Percentiles rank a stretch among this genome's conserved stretches.
Conservation (phyloP, 2,113 vertebrate genomes). For the Candoia aspera region DNA sequence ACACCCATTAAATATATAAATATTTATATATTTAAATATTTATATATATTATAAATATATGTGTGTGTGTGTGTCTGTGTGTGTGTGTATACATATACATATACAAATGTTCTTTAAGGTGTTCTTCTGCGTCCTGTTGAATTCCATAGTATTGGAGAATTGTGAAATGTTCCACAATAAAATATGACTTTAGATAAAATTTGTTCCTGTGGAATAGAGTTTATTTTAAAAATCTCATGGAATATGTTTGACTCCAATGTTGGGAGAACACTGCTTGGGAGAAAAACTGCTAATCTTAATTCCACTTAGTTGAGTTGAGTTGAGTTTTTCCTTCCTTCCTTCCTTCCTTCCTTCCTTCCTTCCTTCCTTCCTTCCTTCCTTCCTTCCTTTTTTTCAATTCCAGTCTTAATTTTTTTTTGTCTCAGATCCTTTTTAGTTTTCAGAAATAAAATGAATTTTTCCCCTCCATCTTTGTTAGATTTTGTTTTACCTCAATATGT, state of each 20-base stretch:
- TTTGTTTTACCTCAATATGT: neutral
- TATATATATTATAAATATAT: too few relatives aligned
- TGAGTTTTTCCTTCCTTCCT: neutral
- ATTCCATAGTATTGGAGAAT: neutral
- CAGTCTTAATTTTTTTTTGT: neutral
- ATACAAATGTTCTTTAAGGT: neutral
- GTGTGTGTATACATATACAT: too few relatives aligned
- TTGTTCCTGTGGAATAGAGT: neutral
- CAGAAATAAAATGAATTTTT: neutral
- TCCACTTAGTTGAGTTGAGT: neutral
- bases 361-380: too few relatives aligned
- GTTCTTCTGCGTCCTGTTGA: neutral
- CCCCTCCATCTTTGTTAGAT: too few relatives aligned
- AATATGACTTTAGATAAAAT: neutral
- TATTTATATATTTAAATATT: too few relatives aligned
- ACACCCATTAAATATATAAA: neutral
- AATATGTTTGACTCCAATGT: neutral
- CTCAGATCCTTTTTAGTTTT: neutral
- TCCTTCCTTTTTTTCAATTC: too few relatives aligned
- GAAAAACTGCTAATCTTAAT: neutral
- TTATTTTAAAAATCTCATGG: neutral
- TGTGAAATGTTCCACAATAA: too few relatives aligned
- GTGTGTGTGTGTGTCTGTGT: too few relatives aligned
- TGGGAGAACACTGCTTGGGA: neutral
- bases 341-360: neutral